Evolutionary conservation across 1,140 invertebrate species (phyloP), one percentile per base, ranked within the genome.

Genomic region (Drosophila equinoxialis): DNA sequence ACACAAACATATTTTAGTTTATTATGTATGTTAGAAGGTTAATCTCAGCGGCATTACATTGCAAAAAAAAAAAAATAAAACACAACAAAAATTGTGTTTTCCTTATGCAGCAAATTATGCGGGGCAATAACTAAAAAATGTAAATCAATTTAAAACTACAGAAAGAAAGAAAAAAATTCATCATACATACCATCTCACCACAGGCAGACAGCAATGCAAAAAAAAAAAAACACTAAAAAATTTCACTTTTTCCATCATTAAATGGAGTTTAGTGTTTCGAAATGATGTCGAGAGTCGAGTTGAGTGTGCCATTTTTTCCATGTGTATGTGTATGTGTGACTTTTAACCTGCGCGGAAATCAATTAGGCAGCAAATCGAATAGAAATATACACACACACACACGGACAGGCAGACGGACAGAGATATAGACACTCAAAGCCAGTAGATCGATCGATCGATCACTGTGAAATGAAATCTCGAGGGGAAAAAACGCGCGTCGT

Each of bases 221-320:
- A 69, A 33, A 69, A 41, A 69, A 33, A 69, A 41, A 60, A 71
- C 48, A 81, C 48, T 74, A 85, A 61, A 30, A 77, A 67, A 87
- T 86, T 86, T 86, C 83, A 86, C 83, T 86, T 83, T 77, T 86
- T 87, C 69, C 75, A 86, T 89, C 83, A 87, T 87, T 89, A 87
- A 76, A 77, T 68, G 45, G 8, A 51, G 45, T 51, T 51, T 51
- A 51, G 45, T 23, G 8, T 23, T 20, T 51, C 37, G 45, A 51
- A 51, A 51, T 11, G 45, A 51, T 51, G 45, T 80, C 79, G 67
- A 74, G 83, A 79, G 74, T 54, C 57, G 76, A 51, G 64, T 30
- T 51, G 59, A 61, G 66, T 63, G 64, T 70, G 76, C 71, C 77
- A 77, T 83, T 71, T 82, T 61, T 68, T 62, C 75, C 81, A 64